Evolutionary conservation across 2,888 invertebrate genomes (phyloP).

Genomic region (Hofmannophila pseudospretella): DNA sequence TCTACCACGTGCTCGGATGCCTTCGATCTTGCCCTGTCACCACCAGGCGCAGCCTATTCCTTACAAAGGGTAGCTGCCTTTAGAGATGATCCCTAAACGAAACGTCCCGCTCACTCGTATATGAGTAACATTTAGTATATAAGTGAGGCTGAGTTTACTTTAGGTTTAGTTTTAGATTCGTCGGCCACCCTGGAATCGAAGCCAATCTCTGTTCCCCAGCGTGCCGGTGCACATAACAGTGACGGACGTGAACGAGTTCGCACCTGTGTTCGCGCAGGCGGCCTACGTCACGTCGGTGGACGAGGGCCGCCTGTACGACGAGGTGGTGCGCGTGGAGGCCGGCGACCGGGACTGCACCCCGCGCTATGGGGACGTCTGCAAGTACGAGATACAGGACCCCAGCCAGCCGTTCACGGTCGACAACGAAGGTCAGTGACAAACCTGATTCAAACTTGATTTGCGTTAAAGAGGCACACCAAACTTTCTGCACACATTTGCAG

Average conservation of each 20-base stretch:
- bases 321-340: slow-evolving; percentile 94
- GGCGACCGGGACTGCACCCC: slow-evolving; percentile 97
- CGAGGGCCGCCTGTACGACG: slow-evolving; percentile 88
- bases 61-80: no score
- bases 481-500: background rate
- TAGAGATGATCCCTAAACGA: no score
- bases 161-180: no score
- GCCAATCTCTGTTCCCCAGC: no score
- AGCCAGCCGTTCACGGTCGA: slow-evolving; percentile 92
- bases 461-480: background rate
- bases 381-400: slow-evolving; percentile 94
- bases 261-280: slow-evolving; percentile 93
- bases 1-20: no score
- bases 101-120: no score
- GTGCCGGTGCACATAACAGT: slow-evolving; percentile 96
- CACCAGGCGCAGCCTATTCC: no score
- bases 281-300: slow-evolving; percentile 90
- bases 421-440: slow-evolving; percentile 88
- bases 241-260: slow-evolving; percentile 96
- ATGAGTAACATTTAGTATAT: no score
- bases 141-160: no score
- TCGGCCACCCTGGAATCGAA: no score
- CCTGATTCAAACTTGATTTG: no score
- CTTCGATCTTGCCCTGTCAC: no score
- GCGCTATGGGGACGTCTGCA: slow-evolving; percentile 96